Evolutionary conservation across 2,113 vertebrate species (phyloP), one percentile per base, ranked within the genome.

Genomic region (Neofelis nebulosa): DNA sequence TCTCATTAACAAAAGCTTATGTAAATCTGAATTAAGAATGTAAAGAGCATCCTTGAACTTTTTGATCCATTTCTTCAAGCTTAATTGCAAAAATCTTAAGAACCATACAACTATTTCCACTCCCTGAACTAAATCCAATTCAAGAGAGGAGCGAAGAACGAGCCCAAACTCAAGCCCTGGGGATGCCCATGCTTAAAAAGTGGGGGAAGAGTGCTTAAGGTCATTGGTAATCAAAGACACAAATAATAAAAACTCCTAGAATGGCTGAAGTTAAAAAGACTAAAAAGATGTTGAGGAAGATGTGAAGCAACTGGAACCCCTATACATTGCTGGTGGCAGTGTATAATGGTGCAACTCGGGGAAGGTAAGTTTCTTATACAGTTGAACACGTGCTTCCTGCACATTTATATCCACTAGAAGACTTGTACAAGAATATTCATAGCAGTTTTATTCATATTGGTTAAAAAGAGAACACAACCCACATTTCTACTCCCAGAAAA

Each of bases 1-100:
- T 97, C 92, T 96, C 80, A 92, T 97, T 97, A 98, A 97, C 98
- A 97, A 98, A 97, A 97, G 83, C 94, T 92, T 97, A 97, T 95
- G 69, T 96, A 97, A 96, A 97, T 96, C 65, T 91, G 95, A 98
- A 97, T 98, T 98, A 98, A 89, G 80, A 95, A 97, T 96, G 80
- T 97, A 94, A 96, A 98, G 91, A 91, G 80, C 89, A 93, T 97
- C 18, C 76, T 93, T 96, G 96, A 98, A 93, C 92, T 86, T 95
- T 88, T 15, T 94, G 85, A 92, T 95, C 91, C 57, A 97, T 96
- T 96, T 94, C 91, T 97, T 98, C 84, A 19, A 95, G 79, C 86
- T 97, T 95, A 97, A 98, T 86, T 96, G 52, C 52, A 45, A 95
- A 98, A 97, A 69, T 89, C 81, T 95, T 79, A 95, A 96, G 80